Percentiles rank a stretch among this genome's conserved stretches.
phyloP scores from a whole-genome alignment of 2,888 invertebrate genomes.

The Plagodis dolabraria region DNA sequence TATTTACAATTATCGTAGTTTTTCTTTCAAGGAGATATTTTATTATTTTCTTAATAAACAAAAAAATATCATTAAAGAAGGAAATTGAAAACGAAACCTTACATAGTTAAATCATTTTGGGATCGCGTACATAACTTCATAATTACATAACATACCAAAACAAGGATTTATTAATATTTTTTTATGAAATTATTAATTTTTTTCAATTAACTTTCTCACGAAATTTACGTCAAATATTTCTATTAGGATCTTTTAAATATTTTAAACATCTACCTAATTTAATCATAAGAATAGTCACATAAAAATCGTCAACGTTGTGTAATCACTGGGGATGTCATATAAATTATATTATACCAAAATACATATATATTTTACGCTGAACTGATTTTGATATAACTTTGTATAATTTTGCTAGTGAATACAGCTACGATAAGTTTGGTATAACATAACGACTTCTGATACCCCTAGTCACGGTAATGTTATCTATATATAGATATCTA shows the following conservation, averaged over 20 bases:
- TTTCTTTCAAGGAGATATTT: slow-evolving; percentile 7
- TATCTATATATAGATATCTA: too few relatives aligned
- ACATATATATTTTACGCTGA: too few relatives aligned
- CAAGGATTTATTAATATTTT: slow-evolving; percentile 1
- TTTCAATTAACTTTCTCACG: slow-evolving; percentile 11
- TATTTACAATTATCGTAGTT: slow-evolving; percentile 32
- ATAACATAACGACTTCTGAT: too few relatives aligned
- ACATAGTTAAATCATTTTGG: too few relatives aligned
- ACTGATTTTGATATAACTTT: too few relatives aligned
- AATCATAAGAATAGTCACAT: slow-evolving; percentile 55
- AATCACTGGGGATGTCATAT: slow-evolving; percentile 3
- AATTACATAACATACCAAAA: slow-evolving; percentile 24
- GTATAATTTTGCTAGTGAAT: too few relatives aligned
- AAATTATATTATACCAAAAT: background rate
- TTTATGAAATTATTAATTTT: slow-evolving; percentile 6
- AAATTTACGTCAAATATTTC: slow-evolving; percentile 49
- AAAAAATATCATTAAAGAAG: slow-evolving; percentile 14
- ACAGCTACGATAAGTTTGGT: too few relatives aligned
- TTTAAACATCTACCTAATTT: slow-evolving; percentile 42
- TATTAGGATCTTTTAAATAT: slow-evolving; percentile 41
- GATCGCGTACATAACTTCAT: background rate
- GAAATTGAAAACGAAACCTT: slow-evolving; percentile 11
- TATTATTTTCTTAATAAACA: slow-evolving; percentile 7
- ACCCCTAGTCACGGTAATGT: too few relatives aligned
- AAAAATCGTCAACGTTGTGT: slow-evolving; percentile 18